A percentile compares a stretch with the other conserved stretches of the same genome.
These are phyloP conservation scores for Oscheius sp. DNA, from an alignment of 2,888 invertebrate genomes.

Conservation along the genomic window DNA sequence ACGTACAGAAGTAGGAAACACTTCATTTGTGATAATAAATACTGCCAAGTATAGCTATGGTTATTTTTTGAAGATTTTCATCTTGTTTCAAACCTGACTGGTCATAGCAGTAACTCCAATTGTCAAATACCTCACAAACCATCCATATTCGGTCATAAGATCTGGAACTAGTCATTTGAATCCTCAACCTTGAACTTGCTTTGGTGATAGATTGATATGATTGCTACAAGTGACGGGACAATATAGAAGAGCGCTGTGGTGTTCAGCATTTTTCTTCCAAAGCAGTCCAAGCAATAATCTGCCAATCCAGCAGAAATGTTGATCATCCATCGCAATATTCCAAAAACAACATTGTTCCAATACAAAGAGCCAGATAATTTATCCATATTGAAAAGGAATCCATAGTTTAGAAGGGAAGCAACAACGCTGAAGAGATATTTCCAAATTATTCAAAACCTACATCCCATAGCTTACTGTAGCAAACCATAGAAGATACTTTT, in stretches of 20 bases:
- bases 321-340: slow-evolving; percentile 37
- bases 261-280: slow-evolving; percentile 37
- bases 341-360: slow-evolving; percentile 51
- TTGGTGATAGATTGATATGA: slow-evolving; percentile 13
- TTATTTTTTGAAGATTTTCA: not conserved
- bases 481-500: slow-evolving; percentile 26
- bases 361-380: slow-evolving; percentile 55
- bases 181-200: not conserved
- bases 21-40: slow-evolving; percentile 44
- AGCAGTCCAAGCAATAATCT: slow-evolving; percentile 18
- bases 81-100: slow-evolving; percentile 17
- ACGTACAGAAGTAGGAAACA: slow-evolving; percentile 62
- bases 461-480: slow-evolving; percentile 35
- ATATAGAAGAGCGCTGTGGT: slow-evolving; percentile 27
- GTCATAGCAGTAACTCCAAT: slow-evolving; percentile 31
- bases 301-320: slow-evolving; percentile 31
- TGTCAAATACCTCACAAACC: slow-evolving; percentile 6
- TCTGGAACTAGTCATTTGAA: no score
- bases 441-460: not conserved
- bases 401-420: slow-evolving; percentile 56
- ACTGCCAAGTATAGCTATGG: slow-evolving; percentile 45
- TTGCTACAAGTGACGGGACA: slow-evolving; percentile 21
- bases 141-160: not conserved
- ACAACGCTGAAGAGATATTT: slow-evolving; percentile 31
- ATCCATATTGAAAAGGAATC: slow-evolving; percentile 63